These are phyloP conservation scores for Platyscapa corneri DNA, from an alignment of 1,140 invertebrate genomes.

Conservation along the genomic window DNA sequence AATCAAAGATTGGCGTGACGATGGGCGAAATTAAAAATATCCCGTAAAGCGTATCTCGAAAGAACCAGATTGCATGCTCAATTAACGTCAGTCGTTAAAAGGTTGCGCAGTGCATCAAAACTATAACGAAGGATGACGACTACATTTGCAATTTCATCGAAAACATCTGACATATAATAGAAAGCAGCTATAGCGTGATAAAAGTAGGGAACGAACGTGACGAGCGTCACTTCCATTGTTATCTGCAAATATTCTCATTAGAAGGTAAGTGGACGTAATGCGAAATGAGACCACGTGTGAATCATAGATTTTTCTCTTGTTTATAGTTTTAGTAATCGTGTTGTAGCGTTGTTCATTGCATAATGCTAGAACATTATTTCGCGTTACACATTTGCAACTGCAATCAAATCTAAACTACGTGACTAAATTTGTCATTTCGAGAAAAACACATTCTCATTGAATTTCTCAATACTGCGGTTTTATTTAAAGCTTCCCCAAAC, in stretches of 20 bases:
- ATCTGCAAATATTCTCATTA: slow-evolving; percentile 35
- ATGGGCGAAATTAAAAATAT: neutral
- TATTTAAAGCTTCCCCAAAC: too few relatives aligned
- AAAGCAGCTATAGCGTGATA: neutral
- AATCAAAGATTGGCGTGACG: too few relatives aligned
- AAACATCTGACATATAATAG: slow-evolving; percentile 8
- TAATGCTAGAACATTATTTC: neutral
- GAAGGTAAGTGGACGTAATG: slow-evolving; percentile 14
- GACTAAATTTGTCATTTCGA: slow-evolving; percentile 7
- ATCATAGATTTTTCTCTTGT: neutral
- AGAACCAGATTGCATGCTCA: neutral
- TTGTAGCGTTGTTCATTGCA: neutral
- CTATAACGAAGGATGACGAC: neutral
- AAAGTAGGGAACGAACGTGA: slow-evolving; percentile 13
- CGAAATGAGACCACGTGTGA: neutral
- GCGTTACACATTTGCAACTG: neutral
- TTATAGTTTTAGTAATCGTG: neutral
- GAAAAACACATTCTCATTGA: neutral
- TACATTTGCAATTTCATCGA: slow-evolving; percentile 2
- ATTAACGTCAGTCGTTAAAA: neutral
- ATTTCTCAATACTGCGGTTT: neutral
- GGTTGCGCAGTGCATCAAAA: neutral
- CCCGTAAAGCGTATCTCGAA: neutral
- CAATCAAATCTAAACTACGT: neutral
- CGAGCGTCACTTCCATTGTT: slow-evolving; percentile 1